phyloP scores from a whole-genome alignment of 92 coral and sea anemone species.

The Pocillopora meandrina region DNA sequence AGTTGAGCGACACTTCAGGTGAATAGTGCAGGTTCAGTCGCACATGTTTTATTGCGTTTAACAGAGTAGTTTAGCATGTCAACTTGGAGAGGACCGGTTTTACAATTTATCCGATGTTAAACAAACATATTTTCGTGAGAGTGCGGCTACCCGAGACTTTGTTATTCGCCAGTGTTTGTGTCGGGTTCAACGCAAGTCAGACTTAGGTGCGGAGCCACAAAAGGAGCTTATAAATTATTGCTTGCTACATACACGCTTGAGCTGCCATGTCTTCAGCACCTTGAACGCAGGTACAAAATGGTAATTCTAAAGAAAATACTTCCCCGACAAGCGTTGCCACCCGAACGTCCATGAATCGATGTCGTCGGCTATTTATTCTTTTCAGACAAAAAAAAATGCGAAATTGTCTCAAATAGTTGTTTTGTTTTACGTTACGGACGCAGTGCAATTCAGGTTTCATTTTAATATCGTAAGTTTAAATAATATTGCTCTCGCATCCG shows the following conservation, averaged over 20 bases:
- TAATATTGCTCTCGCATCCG: conserved; percentile 38
- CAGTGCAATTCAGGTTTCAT: not conserved
- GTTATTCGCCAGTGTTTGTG: conserved; percentile 19
- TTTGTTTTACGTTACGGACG: not conserved
- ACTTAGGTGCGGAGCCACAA: conserved; percentile 26
- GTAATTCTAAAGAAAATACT: conserved; percentile 24
- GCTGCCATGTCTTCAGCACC: conserved; percentile 26
- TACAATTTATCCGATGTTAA: conserved; percentile 34
- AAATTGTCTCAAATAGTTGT: not conserved
- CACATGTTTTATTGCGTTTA: not conserved
- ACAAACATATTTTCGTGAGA: conserved; percentile 27
- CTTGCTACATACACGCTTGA: conserved; percentile 17
- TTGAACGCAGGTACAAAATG: conserved; percentile 24
- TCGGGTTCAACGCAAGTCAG: conserved; percentile 25
- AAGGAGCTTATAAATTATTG: conserved; percentile 37
- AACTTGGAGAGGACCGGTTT: conserved; percentile 22
- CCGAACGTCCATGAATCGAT: conserved; percentile 7
- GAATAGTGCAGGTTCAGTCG: conserved; percentile 6
- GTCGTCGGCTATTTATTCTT: not conserved
- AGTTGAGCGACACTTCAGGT: not conserved
- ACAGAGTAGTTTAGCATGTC: conserved; percentile 12
- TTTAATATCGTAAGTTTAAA: conserved; percentile 11
- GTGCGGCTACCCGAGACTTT: not conserved
- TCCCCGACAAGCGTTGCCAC: conserved; percentile 16
- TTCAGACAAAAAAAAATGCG: not conserved